phyloP scores from a whole-genome alignment of 1,140 invertebrate genomes.

The Drosophila seguyi region DNA sequence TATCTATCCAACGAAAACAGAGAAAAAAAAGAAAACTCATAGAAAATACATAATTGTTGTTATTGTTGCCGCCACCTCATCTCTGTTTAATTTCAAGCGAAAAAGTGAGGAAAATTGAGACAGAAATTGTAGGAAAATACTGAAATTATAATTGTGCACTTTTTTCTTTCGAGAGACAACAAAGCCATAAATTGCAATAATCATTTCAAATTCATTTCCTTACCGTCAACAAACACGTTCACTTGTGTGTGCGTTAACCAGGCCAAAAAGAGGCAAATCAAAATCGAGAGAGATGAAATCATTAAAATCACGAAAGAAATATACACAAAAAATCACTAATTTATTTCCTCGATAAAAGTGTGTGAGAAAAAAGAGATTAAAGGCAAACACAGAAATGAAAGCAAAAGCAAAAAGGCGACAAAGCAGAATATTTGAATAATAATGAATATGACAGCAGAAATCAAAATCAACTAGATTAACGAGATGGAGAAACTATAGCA shows the following conservation, averaged over 20 bases:
- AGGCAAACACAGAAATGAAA: constrained; percentile 42
- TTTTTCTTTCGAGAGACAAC: constrained; percentile 10
- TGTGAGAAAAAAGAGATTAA: constrained; percentile 33
- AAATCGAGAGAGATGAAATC: constrained; percentile 56
- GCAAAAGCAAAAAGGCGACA: constrained; percentile 26
- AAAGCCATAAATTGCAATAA: constrained; percentile 54
- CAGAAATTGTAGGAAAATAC: constrained; percentile 17
- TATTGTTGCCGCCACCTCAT: constrained; percentile 2
- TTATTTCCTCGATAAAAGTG: constrained; percentile 43
- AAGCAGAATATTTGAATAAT: constrained; percentile 58
- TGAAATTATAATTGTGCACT: constrained; percentile 35
- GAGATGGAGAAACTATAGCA: constrained; percentile 29
- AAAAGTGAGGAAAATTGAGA: constrained; percentile 16
- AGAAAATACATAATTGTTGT: constrained; percentile 35
- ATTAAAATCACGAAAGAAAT: constrained; percentile 53
- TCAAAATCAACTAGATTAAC: constrained; percentile 31
- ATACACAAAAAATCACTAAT: constrained; percentile 36
- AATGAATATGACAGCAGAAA: constrained; percentile 22
- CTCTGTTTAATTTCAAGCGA: constrained; percentile 29
- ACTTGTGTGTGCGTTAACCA: too few relatives aligned
- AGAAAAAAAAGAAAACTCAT: constrained; percentile 12
- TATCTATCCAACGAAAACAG: not conserved
- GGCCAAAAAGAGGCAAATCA: constrained; percentile 37
- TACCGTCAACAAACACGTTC: constrained; percentile 3
- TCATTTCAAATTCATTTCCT: constrained; percentile 42